A percentile compares a stretch with the other conserved stretches of the same genome.
These are phyloP conservation scores for Mythimna vitellina DNA, from an alignment of 2,888 invertebrate genomes.

Conservation along the genomic window DNA sequence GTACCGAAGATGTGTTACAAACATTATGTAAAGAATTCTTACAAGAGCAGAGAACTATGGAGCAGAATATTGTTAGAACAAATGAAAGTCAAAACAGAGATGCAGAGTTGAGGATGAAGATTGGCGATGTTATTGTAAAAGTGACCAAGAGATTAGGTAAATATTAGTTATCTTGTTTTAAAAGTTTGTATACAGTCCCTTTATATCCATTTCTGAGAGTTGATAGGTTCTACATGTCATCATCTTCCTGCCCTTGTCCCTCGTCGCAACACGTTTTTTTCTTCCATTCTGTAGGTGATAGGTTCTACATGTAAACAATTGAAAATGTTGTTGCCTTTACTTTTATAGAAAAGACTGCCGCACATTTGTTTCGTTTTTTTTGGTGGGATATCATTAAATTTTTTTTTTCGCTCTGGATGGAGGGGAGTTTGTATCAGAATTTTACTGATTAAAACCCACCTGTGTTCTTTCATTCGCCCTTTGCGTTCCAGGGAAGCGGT, in stretches of 20 bases:
- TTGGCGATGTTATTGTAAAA: conserved; percentile 95
- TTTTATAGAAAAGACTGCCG: not conserved
- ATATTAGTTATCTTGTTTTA: not conserved
- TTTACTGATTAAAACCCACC: too few species aligned
- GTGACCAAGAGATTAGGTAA: conserved; percentile 93
- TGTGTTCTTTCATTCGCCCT: too few species aligned
- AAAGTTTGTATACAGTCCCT: too few species aligned
- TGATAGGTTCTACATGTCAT: not conserved
- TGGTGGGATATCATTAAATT: too few species aligned
- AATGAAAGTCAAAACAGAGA: conserved; percentile 82
- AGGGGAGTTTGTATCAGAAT: too few species aligned
- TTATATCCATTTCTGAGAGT: not conserved
- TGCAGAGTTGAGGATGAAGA: conserved; percentile 93
- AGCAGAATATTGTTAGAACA: conserved; percentile 67
- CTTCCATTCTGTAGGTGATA: too few species aligned
- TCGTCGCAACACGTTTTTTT: too few species aligned
- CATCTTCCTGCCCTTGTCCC: too few species aligned
- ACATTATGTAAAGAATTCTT: conserved; percentile 93
- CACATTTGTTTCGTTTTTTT: not conserved
- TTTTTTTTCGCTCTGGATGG: too few species aligned
- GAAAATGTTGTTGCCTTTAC: not conserved
- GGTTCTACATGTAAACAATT: not conserved
- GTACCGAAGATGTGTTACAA: conserved; percentile 93
- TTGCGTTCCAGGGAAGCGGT: too few species aligned
- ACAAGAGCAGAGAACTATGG: conserved; percentile 69